Conservation (phyloP, 2,888 invertebrate genomes). For the Myathropa florea region DNA sequence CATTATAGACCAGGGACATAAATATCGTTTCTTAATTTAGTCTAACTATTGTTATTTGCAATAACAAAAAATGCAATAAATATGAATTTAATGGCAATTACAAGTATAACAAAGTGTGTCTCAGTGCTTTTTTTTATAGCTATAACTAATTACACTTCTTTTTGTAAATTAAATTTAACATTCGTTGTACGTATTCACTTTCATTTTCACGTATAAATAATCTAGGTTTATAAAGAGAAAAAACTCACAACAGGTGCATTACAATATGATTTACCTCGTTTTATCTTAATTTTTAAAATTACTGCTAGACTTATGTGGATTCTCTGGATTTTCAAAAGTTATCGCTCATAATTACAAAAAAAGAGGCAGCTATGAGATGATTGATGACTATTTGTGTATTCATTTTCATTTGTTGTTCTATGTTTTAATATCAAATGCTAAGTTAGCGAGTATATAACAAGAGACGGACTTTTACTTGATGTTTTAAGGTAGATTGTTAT, state of each 20-base stretch:
- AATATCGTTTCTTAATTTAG: slow-evolving; percentile 12
- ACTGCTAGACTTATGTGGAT: not conserved
- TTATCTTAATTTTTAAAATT: not conserved
- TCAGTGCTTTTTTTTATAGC: slow-evolving; percentile 58
- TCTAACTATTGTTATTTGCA: slow-evolving; percentile 9
- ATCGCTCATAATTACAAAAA: slow-evolving; percentile 22
- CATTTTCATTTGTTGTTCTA: not conserved
- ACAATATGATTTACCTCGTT: not conserved
- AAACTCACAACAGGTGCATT: slow-evolving; percentile 54
- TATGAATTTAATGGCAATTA: slow-evolving; percentile 49
- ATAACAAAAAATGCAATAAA: slow-evolving; percentile 55
- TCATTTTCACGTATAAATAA: slow-evolving; percentile 31
- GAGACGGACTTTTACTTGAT: slow-evolving; percentile 62
- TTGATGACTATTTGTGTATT: slow-evolving; percentile 21
- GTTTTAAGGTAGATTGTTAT: slow-evolving; percentile 61
- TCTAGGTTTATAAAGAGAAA: slow-evolving; percentile 11
- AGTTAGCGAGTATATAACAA: slow-evolving; percentile 67
- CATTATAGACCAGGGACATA: slow-evolving; percentile 2
- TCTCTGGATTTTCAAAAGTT: not conserved
- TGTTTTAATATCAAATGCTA: slow-evolving; percentile 59
- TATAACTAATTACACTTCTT: slow-evolving; percentile 53
- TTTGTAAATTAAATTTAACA: slow-evolving; percentile 49
- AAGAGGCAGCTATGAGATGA: slow-evolving; percentile 59
- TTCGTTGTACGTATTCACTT: slow-evolving; percentile 61
- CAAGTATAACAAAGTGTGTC: slow-evolving; percentile 53